phyloP scores from a whole-genome alignment of 2,888 invertebrate species.

The Latrodectus elegans region DNA sequence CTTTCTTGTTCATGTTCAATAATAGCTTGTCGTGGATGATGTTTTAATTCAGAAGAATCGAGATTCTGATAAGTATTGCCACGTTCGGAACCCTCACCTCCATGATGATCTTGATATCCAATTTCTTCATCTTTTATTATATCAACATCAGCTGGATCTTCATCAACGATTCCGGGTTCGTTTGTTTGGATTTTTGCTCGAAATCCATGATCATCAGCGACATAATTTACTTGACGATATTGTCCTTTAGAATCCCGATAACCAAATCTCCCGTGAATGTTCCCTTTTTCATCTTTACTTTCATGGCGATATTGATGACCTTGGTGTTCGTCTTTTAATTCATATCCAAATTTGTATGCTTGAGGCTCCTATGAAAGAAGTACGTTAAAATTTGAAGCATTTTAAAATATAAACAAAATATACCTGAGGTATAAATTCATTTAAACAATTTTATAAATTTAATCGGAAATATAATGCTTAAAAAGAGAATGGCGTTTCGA shows the following conservation, averaged over 20 bases:
- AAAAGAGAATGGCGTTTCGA: too few species aligned
- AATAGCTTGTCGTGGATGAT: background rate
- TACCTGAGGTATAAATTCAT: too few species aligned
- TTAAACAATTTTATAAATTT: too few species aligned
- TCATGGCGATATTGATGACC: slow-evolving; percentile 61
- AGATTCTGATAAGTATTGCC: background rate
- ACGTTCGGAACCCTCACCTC: background rate
- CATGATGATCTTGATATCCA: background rate
- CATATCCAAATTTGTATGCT: slow-evolving; percentile 55
- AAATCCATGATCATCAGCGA: slow-evolving; percentile 52
- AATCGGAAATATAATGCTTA: too few species aligned
- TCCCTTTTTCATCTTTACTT: slow-evolving; percentile 40
- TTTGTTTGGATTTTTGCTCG: slow-evolving; percentile 53
- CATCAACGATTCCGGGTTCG: slow-evolving; percentile 29
- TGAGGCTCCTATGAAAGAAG: slow-evolving; percentile 26
- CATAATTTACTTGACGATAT: slow-evolving; percentile 56
- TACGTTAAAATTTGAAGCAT: background rate
- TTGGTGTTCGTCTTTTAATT: slow-evolving; percentile 40
- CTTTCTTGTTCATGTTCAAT: slow-evolving; percentile 9
- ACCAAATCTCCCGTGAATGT: slow-evolving; percentile 53
- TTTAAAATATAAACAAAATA: background rate
- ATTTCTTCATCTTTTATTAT: slow-evolving; percentile 21
- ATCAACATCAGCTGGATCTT: slow-evolving; percentile 48
- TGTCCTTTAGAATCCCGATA: slow-evolving; percentile 51
- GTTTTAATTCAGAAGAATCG: background rate